These are phyloP conservation scores for Xerus inauris DNA, from an alignment of 2,113 vertebrate genomes.

Conservation along the genomic window DNA sequence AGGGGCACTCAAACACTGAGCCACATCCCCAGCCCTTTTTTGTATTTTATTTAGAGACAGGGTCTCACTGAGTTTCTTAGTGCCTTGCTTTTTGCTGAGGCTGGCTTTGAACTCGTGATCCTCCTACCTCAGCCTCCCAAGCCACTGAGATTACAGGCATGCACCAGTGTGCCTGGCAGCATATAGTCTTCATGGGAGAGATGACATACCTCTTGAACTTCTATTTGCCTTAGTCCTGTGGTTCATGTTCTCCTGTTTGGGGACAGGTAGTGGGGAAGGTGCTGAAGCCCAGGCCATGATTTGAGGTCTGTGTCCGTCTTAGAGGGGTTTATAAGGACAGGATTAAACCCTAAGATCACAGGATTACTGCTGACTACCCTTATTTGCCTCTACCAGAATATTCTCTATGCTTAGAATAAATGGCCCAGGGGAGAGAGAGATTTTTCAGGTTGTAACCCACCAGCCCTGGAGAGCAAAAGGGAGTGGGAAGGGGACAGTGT, in stretches of 20 bases:
- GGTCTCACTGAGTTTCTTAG: too few relatives aligned
- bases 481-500: not conserved
- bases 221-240: not conserved
- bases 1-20: too few relatives aligned
- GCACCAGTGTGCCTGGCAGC: too few relatives aligned
- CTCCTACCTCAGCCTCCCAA: too few relatives aligned
- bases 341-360: not conserved
- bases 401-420: not conserved
- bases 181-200: not conserved
- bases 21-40: too few relatives aligned
- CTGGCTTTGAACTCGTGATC: too few relatives aligned
- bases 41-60: too few relatives aligned
- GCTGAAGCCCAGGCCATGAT: not conserved
- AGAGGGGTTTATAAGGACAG: not conserved
- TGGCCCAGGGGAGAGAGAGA: not conserved
- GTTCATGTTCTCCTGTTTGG: not conserved
- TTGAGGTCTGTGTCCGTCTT: not conserved
- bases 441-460: not conserved
- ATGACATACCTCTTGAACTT: accelerated
- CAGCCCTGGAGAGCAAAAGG: not conserved
- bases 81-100: too few relatives aligned
- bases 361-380: not conserved
- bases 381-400: not conserved
- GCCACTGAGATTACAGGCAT: too few relatives aligned
- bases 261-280: not conserved